Evolutionary conservation across 2,113 vertebrate species (phyloP).

Genomic region (Calyptomena viridis): DNA sequence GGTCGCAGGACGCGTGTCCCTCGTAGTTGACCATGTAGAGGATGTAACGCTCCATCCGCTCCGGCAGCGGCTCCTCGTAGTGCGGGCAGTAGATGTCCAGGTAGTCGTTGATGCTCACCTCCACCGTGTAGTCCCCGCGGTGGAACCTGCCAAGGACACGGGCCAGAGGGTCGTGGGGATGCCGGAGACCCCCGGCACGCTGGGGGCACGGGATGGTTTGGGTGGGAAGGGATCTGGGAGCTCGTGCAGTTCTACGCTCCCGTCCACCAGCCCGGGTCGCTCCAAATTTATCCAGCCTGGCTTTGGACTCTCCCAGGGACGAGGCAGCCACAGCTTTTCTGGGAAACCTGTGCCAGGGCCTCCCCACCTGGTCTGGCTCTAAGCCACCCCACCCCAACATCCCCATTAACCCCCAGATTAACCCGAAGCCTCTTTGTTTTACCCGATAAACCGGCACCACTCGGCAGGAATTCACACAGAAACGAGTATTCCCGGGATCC

Average conservation of each 20-base stretch:
- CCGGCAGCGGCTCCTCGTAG: conserved; percentile 82
- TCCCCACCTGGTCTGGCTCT: background rate
- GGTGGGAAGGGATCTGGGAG: background rate
- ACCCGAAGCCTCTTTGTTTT: background rate
- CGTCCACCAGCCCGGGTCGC: too few species aligned
- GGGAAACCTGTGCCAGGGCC: background rate
- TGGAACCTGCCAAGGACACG: conserved; percentile 76
- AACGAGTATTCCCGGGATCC: background rate
- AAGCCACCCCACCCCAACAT: background rate
- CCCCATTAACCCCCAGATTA: background rate
- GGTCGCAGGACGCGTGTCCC: conserved; percentile 88
- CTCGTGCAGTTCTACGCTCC: too few species aligned
- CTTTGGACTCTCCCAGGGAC: background rate
- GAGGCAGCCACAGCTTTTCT: background rate
- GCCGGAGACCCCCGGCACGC: fast-evolving
- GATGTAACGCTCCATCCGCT: conserved; percentile 88
- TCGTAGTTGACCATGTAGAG: conserved; percentile 96
- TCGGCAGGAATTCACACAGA: background rate
- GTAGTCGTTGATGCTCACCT: conserved; percentile 97
- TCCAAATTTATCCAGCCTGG: too few species aligned
- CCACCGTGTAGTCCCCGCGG: conserved; percentile 88
- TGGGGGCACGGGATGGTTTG: background rate
- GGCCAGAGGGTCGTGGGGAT: fast-evolving
- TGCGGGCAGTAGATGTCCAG: conserved; percentile 97
- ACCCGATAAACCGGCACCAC: fast-evolving